phyloP scores from a whole-genome alignment of 2,888 invertebrate species.

The Hecatera dysodea region DNA sequence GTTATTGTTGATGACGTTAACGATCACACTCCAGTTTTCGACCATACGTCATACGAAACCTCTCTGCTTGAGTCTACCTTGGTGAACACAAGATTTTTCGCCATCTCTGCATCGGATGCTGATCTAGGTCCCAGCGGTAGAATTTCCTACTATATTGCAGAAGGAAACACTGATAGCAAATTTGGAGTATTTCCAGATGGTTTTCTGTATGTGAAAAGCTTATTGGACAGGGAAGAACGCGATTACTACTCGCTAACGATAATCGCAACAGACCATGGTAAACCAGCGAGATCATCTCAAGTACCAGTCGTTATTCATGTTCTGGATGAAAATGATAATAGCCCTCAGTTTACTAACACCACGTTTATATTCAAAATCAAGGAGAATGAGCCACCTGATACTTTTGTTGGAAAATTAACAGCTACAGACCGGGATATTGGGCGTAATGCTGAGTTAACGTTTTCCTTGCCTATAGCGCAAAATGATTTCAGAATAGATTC shows the following conservation, averaged over 20 bases:
- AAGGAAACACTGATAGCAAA: constrained; percentile 96
- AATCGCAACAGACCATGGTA: constrained; percentile 95
- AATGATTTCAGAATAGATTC: constrained; percentile 97
- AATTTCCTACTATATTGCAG: constrained; percentile 95
- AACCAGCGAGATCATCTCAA: constrained; percentile 94
- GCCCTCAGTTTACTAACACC: constrained; percentile 97
- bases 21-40: constrained; percentile 98
- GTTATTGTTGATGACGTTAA: constrained; percentile 96
- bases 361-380: constrained; percentile 97
- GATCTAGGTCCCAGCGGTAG: constrained; percentile 96
- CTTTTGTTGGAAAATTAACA: constrained; percentile 97
- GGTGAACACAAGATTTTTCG: constrained; percentile 97
- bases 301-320: constrained; percentile 98
- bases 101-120: constrained; percentile 96
- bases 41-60: constrained; percentile 97
- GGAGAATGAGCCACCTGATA: constrained; percentile 96
- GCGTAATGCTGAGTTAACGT: constrained; percentile 97
- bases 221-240: constrained; percentile 96
- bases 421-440: constrained; percentile 98
- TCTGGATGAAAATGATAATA: constrained; percentile 99
- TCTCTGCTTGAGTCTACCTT: constrained; percentile 97
- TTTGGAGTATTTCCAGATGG: constrained; percentile 99
- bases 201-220: constrained; percentile 95
- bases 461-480: constrained; percentile 93
- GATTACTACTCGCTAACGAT: constrained; percentile 98